Percentiles rank a stretch among this genome's conserved stretches.
These are phyloP conservation scores for Heliconius charithonia DNA, from an alignment of 2,888 invertebrate species.

Conservation along the genomic window DNA sequence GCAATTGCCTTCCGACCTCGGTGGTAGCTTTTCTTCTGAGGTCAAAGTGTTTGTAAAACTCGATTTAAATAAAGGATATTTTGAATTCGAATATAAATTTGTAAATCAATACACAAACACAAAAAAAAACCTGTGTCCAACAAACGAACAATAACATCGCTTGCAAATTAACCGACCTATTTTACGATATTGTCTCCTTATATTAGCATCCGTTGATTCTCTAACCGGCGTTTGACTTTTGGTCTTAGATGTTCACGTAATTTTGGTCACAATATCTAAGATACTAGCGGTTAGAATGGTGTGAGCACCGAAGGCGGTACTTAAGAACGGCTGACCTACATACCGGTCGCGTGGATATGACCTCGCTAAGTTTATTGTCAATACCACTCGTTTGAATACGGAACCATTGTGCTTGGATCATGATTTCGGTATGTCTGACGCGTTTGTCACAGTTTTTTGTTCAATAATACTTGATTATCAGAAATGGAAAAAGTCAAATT, in stretches of 20 bases:
- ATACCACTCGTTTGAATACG: constrained; percentile 57
- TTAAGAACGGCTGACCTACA: constrained; percentile 72
- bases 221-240: constrained; percentile 41
- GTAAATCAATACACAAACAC: background rate
- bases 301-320: constrained; percentile 53
- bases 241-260: constrained; percentile 18
- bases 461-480: background rate
- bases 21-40: too few relatives aligned
- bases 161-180: constrained; percentile 42
- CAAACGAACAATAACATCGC: constrained; percentile 34
- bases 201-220: constrained; percentile 47
- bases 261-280: constrained; percentile 25
- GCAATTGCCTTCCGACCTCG: too few relatives aligned
- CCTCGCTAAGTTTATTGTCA: constrained; percentile 75
- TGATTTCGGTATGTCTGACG: constrained; percentile 47
- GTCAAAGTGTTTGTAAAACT: too few relatives aligned
- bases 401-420: constrained; percentile 47
- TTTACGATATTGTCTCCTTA: constrained; percentile 46
- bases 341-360: constrained; percentile 69
- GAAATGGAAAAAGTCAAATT: background rate
- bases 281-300: constrained; percentile 43
- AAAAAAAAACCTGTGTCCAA: constrained; percentile 1
- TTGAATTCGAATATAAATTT: background rate
- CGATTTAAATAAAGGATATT: too few relatives aligned
- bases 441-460: constrained; percentile 35